These are phyloP conservation scores for Vombatus ursinus DNA, from an alignment of 2,113 vertebrate species.

Conservation along the genomic window DNA sequence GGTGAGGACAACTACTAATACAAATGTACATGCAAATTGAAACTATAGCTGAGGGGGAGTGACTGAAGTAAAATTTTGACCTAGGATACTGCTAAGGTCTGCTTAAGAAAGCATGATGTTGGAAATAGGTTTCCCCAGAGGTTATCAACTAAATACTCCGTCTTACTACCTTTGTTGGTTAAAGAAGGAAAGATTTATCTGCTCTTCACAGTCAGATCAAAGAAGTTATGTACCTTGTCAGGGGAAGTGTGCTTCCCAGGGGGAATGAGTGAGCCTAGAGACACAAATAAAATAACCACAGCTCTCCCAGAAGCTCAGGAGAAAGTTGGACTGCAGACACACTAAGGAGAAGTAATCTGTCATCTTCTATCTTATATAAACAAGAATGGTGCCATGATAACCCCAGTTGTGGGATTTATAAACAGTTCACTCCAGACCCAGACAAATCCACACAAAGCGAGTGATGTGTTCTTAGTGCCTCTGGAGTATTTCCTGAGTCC, in stretches of 20 bases:
- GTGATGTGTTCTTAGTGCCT: slow-evolving; percentile 89
- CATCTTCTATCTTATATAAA: slow-evolving; percentile 85
- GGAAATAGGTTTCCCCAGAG: slow-evolving; percentile 80
- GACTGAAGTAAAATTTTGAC: slow-evolving; percentile 37
- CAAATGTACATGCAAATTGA: too few species aligned
- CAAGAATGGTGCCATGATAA: slow-evolving; percentile 85
- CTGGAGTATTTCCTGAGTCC: slow-evolving; percentile 89
- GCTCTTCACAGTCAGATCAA: slow-evolving; percentile 88
- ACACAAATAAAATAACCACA: slow-evolving; percentile 89
- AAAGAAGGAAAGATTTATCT: slow-evolving; percentile 81
- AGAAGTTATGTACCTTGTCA: slow-evolving; percentile 88
- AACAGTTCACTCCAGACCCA: slow-evolving; percentile 86
- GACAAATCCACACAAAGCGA: slow-evolving; percentile 93
- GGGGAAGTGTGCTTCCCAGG: slow-evolving; percentile 97
- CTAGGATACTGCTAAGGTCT: slow-evolving; percentile 73
- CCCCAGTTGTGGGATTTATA: slow-evolving; percentile 93
- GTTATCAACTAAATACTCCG: slow-evolving; percentile 83
- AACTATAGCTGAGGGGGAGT: too few species aligned
- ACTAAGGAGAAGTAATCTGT: slow-evolving; percentile 90
- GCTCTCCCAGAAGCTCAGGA: slow-evolving; percentile 94
- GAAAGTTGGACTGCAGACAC: slow-evolving; percentile 90
- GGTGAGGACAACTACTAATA: too few species aligned
- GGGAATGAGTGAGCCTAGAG: slow-evolving; percentile 88
- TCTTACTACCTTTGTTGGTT: slow-evolving; percentile 88
- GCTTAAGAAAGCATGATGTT: slow-evolving; percentile 81